Evolutionary conservation across 2,797 vertebrate genomes (phyloP).

Genomic region (Sylvia borin): DNA sequence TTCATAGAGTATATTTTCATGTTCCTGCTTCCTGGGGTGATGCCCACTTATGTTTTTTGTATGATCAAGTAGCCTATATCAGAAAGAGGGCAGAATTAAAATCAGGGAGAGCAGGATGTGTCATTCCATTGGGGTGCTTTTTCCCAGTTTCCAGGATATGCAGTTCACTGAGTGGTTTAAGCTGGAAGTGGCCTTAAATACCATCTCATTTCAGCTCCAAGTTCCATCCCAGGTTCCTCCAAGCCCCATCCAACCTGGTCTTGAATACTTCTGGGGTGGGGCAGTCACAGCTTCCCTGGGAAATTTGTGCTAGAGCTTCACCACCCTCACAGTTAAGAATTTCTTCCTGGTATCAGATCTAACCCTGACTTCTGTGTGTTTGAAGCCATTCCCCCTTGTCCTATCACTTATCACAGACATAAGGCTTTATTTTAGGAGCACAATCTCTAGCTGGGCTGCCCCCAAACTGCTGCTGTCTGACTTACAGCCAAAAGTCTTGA

Average conservation of each 20-base stretch:
- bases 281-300: neutral
- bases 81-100: neutral
- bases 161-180: neutral
- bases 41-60: neutral
- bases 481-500: neutral
- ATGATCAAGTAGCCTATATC: neutral
- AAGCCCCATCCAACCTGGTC: neutral
- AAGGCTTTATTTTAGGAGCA: neutral
- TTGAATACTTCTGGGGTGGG: neutral
- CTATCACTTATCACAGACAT: neutral
- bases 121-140: neutral
- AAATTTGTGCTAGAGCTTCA: neutral
- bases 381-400: neutral
- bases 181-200: neutral
- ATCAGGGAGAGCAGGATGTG: neutral
- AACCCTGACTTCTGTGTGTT: neutral
- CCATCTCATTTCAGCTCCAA: neutral
- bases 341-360: neutral
- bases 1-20: neutral
- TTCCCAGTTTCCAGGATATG: neutral
- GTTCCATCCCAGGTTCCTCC: too few relatives aligned
- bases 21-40: neutral
- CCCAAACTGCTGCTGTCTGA: neutral
- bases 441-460: neutral
- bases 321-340: neutral